A percentile compares a stretch with the other conserved stretches of the same genome.
Conservation (phyloP, 2,797 vertebrate genomes). For the Cyprinodon diabolis region DNA sequence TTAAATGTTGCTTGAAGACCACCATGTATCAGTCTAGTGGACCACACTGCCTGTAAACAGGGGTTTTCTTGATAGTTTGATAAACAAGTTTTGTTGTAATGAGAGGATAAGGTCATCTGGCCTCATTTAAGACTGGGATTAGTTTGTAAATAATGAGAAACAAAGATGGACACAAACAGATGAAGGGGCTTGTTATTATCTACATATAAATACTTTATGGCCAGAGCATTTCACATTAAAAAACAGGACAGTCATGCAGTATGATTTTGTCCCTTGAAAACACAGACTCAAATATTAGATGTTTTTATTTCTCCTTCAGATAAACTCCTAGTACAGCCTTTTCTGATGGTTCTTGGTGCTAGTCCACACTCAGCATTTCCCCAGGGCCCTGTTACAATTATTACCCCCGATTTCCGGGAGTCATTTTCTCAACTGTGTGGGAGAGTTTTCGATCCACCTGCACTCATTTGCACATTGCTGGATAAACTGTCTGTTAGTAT, state of each 20-base stretch:
- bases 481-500: slow-evolving; percentile 14
- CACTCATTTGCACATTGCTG: slow-evolving; percentile 51
- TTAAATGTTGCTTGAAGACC: slow-evolving; percentile 30
- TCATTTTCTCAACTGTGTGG: slow-evolving; percentile 64
- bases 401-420: slow-evolving; percentile 58
- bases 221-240: slow-evolving; percentile 1
- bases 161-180: slow-evolving; percentile 20
- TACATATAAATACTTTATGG: not conserved
- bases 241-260: not conserved
- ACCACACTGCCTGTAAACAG: slow-evolving; percentile 41
- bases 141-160: slow-evolving; percentile 40
- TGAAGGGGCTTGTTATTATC: not conserved
- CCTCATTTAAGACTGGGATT: slow-evolving; percentile 19
- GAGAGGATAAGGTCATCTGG: slow-evolving; percentile 48
- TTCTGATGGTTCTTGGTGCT: slow-evolving; percentile 21
- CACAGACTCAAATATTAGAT: not conserved
- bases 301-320: slow-evolving; percentile 31
- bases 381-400: slow-evolving; percentile 54
- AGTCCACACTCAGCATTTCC: slow-evolving; percentile 22
- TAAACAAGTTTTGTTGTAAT: slow-evolving; percentile 34
- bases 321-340: slow-evolving; percentile 32
- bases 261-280: slow-evolving; percentile 3
- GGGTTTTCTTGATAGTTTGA: slow-evolving; percentile 35
- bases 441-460: slow-evolving; percentile 47
- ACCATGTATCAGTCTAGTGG: slow-evolving; percentile 32